Evolutionary conservation across 2,113 vertebrate species (phyloP).

Genomic region (Chionis minor): DNA sequence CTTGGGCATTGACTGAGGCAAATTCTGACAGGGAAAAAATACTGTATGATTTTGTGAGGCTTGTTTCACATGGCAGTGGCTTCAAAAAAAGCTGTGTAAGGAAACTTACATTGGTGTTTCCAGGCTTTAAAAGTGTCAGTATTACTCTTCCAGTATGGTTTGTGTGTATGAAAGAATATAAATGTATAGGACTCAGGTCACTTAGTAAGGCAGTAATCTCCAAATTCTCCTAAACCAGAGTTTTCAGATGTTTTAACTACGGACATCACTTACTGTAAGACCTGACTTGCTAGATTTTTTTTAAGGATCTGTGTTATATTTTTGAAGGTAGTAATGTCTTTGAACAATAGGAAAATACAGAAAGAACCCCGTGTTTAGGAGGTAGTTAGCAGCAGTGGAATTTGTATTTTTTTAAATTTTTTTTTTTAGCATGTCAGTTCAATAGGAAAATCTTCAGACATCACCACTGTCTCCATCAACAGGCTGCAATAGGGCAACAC

Average conservation of each 20-base stretch:
- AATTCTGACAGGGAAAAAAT: background rate
- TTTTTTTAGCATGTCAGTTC: background rate
- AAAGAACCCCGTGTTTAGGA: background rate
- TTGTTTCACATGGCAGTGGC: background rate
- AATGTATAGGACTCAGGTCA: background rate
- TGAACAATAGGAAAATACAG: background rate
- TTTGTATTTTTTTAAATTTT: background rate
- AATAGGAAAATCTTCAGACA: background rate
- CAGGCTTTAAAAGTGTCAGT: background rate
- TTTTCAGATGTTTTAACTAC: background rate
- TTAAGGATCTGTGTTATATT: background rate
- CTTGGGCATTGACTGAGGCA: background rate
- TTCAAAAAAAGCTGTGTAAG: background rate
- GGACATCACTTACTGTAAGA: background rate
- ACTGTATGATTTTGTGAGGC: background rate
- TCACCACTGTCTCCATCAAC: background rate
- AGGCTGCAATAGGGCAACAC: background rate
- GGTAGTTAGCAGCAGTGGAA: background rate
- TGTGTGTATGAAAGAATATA: background rate
- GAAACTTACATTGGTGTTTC: background rate
- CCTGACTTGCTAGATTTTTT: background rate
- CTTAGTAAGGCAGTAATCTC: background rate
- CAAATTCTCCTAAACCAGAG: background rate
- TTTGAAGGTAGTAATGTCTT: background rate
- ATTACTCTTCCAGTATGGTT: background rate